These are phyloP conservation scores for Drosophila hydei DNA, from an alignment of 1,140 invertebrate genomes.

Conservation along the genomic window DNA sequence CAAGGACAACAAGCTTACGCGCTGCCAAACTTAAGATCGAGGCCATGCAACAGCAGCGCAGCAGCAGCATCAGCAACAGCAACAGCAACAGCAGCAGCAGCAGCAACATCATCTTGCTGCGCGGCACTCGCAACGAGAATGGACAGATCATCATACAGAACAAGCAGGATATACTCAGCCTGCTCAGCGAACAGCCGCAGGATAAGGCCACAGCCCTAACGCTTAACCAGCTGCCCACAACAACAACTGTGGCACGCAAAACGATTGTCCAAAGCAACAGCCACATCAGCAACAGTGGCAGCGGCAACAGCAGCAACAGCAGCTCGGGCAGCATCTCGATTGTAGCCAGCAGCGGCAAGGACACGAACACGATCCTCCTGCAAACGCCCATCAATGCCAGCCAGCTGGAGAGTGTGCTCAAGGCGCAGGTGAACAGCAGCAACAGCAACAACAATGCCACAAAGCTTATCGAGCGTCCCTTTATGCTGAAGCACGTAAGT, in stretches of 20 bases:
- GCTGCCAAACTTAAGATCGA: constrained; percentile 77
- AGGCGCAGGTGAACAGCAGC: constrained; percentile 53
- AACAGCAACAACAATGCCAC: constrained; percentile 35
- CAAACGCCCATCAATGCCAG: constrained; percentile 83
- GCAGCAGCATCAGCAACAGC: constrained; percentile 36
- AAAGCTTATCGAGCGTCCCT: constrained; percentile 71
- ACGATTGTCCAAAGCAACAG: constrained; percentile 59
- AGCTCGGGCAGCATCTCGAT: constrained; percentile 56
- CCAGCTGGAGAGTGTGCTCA: constrained; percentile 78
- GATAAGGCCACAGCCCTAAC: constrained; percentile 72
- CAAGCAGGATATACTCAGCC: constrained; percentile 80
- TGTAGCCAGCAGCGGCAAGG: constrained; percentile 63
- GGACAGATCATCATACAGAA: constrained; percentile 83
- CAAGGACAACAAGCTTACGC: constrained; percentile 51
- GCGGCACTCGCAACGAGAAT: constrained; percentile 83
- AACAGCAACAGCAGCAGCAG: constrained; percentile 45
- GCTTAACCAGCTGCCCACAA: constrained; percentile 75
- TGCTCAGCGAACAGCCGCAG: constrained; percentile 76
- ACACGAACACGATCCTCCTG: constrained; percentile 74
- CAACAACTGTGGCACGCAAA: constrained; percentile 72
- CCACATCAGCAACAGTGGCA: constrained; percentile 40
- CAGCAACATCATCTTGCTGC: constrained; percentile 81
- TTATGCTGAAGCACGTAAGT: constrained; percentile 79
- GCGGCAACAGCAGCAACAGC: constrained; percentile 10
- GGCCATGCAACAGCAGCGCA: constrained; percentile 75